A percentile compares a stretch with the other conserved stretches of the same genome.
Conservation (phyloP, 2,797 vertebrate genomes). For the Neosalanx taihuensis region DNA sequence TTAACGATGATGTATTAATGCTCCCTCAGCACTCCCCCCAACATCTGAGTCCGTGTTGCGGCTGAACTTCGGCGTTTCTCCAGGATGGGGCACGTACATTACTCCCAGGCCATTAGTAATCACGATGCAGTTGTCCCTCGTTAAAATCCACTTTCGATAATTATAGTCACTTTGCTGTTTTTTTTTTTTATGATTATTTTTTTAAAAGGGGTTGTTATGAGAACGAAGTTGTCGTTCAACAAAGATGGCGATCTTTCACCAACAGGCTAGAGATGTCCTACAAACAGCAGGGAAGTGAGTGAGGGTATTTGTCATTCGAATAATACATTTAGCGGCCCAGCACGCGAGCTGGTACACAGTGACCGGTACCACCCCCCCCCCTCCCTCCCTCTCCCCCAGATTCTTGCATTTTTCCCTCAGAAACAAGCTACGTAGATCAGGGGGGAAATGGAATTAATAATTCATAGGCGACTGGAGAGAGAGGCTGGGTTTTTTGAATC, state of each 20-base stretch:
- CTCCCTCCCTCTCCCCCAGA: neutral
- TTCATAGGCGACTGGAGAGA: conserved; percentile 18
- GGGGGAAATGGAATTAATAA: conserved; percentile 29
- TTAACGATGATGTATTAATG: conserved; percentile 47
- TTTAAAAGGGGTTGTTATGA: conserved; percentile 19
- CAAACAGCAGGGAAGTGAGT: neutral
- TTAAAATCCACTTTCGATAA: conserved; percentile 57
- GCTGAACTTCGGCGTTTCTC: neutral
- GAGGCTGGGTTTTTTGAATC: conserved; percentile 26
- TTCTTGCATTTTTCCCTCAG: conserved; percentile 1
- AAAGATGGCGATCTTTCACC: conserved; percentile 22
- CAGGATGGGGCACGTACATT: conserved; percentile 29
- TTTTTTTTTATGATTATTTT: conserved; percentile 10
- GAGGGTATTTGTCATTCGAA: neutral
- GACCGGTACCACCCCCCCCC: neutral
- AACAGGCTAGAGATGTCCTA: neutral
- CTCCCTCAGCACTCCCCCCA: conserved; percentile 30
- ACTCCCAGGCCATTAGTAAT: conserved; percentile 41
- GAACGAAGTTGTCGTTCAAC: conserved; percentile 17
- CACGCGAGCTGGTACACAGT: neutral
- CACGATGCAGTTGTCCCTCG: conserved; percentile 32
- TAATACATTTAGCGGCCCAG: conserved; percentile 13
- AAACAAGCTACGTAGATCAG: conserved; percentile 14
- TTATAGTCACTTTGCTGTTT: conserved; percentile 46
- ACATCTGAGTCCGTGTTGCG: conserved; percentile 29